Percentiles rank a stretch among this genome's conserved stretches.
Evolutionary conservation across 1,140 invertebrate species (phyloP).

Genomic region (Colletes gigas): DNA sequence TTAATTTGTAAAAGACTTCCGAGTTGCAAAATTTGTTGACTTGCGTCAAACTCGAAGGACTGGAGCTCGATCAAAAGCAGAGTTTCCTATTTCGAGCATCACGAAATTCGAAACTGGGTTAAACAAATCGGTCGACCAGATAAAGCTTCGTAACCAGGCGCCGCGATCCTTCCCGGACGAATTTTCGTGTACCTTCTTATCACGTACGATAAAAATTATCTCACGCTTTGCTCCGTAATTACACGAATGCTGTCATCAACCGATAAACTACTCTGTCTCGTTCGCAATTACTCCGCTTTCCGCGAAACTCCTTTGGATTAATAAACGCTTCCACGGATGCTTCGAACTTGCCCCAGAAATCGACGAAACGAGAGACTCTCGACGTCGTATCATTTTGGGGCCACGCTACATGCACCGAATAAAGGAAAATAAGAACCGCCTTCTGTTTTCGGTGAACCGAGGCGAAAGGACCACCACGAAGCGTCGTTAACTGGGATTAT

Average conservation of each 20-base stretch:
- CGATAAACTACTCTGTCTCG: background rate
- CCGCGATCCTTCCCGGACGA: background rate
- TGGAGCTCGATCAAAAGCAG: background rate
- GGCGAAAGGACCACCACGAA: too few species aligned
- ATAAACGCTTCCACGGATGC: too few species aligned
- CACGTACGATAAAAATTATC: slow-evolving; percentile 10
- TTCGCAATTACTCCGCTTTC: background rate
- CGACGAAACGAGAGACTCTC: too few species aligned
- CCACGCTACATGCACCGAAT: too few species aligned
- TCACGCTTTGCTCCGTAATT: background rate
- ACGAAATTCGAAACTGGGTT: background rate
- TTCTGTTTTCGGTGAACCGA: too few species aligned
- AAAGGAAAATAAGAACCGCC: too few species aligned
- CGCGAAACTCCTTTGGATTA: background rate
- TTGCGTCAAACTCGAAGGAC: background rate
- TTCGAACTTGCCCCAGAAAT: too few species aligned
- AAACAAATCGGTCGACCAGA: background rate
- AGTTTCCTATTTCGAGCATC: background rate
- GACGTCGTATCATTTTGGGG: too few species aligned
- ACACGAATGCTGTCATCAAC: background rate
- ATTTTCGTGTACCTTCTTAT: background rate
- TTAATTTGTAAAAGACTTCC: background rate
- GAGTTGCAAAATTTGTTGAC: background rate
- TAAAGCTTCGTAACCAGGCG: background rate
- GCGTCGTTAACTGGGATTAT: too few species aligned